These are phyloP conservation scores for Hylomyscus alleni DNA, from an alignment of 2,797 vertebrate genomes.

Conservation along the genomic window DNA sequence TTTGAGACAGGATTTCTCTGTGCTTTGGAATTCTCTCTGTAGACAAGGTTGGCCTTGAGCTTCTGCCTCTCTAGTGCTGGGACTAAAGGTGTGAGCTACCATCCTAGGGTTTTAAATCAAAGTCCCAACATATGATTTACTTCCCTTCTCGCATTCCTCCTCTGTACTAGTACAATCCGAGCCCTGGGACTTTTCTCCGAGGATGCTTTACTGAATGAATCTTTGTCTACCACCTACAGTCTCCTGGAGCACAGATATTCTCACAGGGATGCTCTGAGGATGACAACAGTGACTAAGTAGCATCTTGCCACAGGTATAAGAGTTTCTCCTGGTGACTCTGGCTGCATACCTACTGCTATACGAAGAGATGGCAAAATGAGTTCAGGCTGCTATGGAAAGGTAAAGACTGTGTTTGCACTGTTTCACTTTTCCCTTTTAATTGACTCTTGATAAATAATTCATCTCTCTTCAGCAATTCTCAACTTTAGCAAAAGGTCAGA, in stretches of 20 bases:
- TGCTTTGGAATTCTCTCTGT: not conserved
- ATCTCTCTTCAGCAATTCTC: constrained; percentile 28
- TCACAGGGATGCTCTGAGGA: not conserved
- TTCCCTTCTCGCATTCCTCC: not conserved
- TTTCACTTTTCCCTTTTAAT: constrained; percentile 36
- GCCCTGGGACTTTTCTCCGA: not conserved
- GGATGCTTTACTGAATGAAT: not conserved
- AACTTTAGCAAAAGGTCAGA: constrained; percentile 56
- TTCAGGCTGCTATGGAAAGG: not conserved
- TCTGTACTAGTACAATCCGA: not conserved
- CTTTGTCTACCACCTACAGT: not conserved
- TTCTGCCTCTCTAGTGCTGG: not conserved
- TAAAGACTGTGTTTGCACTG: not conserved
- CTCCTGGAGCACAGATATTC: not conserved
- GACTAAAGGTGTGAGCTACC: not conserved
- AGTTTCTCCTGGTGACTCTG: not conserved
- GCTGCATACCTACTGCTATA: too few species aligned
- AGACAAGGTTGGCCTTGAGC: not conserved
- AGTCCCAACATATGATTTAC: not conserved
- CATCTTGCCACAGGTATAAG: not conserved
- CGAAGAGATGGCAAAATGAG: not conserved
- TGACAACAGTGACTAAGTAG: not conserved
- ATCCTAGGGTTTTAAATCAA: not conserved
- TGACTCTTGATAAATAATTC: constrained; percentile 44
- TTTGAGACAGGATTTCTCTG: not conserved